Percentiles rank a stretch among this genome's conserved stretches.
These are phyloP conservation scores for Serrognathus titanus DNA, from an alignment of 2,888 invertebrate species.

Conservation along the genomic window DNA sequence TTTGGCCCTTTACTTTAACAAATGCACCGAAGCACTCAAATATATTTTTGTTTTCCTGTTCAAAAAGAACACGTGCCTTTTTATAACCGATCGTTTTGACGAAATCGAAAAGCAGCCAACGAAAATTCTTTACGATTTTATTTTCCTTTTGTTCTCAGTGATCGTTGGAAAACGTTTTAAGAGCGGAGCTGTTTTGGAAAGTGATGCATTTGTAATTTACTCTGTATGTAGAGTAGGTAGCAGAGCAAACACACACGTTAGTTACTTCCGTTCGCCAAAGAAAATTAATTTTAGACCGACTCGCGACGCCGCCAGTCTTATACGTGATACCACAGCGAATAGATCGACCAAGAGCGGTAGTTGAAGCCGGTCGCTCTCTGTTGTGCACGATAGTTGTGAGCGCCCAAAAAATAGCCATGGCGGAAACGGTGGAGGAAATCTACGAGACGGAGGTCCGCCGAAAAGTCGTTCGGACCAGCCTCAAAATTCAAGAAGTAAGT, in stretches of 20 bases:
- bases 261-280: slow-evolving; percentile 37
- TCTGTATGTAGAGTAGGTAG: no score
- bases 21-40: no score
- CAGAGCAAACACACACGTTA: slow-evolving; percentile 9
- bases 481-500: slow-evolving; percentile 72
- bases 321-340: slow-evolving; percentile 39
- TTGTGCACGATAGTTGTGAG: slow-evolving; percentile 1
- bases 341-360: slow-evolving; percentile 23
- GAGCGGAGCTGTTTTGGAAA: no score
- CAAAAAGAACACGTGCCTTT: no score
- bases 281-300: slow-evolving; percentile 36
- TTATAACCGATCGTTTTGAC: no score
- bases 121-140: no score
- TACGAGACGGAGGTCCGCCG: slow-evolving; percentile 60
- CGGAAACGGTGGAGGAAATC: slow-evolving; percentile 61
- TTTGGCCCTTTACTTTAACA: no score
- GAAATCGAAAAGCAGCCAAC: no score
- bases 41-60: no score
- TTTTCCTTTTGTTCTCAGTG: no score
- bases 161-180: no score
- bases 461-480: slow-evolving; percentile 66
- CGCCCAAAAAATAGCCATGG: slow-evolving; percentile 45
- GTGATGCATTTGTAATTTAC: no score
- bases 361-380: slow-evolving; percentile 10
- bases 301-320: slow-evolving; percentile 37